phyloP scores from a whole-genome alignment of 2,888 invertebrate species.

The Clivina fossor region DNA sequence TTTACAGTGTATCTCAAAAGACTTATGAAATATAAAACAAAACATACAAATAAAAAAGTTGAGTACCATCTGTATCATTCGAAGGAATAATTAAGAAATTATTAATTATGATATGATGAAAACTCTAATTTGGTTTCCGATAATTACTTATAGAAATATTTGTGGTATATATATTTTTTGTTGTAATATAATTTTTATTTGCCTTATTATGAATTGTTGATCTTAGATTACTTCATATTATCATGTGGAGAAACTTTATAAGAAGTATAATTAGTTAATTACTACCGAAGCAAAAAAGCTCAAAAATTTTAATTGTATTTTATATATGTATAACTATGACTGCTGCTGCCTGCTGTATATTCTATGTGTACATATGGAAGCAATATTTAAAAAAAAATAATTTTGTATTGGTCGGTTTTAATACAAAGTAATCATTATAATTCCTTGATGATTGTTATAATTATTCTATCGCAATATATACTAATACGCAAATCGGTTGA shows the following conservation, averaged over 20 bases:
- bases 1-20: no score
- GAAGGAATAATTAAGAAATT: no score
- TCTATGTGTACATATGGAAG: background rate
- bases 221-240: slow-evolving; percentile 13
- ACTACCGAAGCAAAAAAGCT: slow-evolving; percentile 14
- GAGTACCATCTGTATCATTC: no score
- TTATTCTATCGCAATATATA: slow-evolving; percentile 3
- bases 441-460: slow-evolving; percentile 7
- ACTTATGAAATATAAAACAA: no score
- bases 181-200: slow-evolving; percentile 12
- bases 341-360: background rate
- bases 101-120: no score
- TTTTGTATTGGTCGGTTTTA: slow-evolving; percentile 7
- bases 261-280: slow-evolving; percentile 29
- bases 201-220: slow-evolving; percentile 9
- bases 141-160: background rate
- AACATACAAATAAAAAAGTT: no score
- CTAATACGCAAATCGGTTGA: no score
- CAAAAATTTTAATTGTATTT: slow-evolving; percentile 28
- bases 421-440: slow-evolving; percentile 11
- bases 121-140: background rate
- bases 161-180: background rate
- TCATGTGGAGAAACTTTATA: slow-evolving; percentile 19
- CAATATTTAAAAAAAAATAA: background rate
- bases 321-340: no score